Conservation (phyloP, 2,113 vertebrate genomes). For the Lontra canadensis region DNA sequence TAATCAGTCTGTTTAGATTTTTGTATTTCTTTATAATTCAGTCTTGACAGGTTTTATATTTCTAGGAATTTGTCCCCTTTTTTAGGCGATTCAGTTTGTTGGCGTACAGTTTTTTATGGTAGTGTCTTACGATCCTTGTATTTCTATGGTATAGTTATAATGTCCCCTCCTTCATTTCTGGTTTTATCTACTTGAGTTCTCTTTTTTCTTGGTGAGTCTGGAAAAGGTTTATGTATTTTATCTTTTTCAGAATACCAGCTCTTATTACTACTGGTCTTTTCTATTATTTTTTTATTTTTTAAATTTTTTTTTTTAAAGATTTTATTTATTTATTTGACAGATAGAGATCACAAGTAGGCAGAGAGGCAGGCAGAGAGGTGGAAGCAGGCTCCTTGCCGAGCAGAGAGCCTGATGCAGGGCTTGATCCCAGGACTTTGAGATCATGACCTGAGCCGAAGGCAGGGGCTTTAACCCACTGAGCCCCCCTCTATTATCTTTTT, state of each 20-base stretch:
- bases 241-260: neutral
- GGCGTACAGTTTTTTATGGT: neutral
- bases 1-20: neutral
- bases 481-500: neutral
- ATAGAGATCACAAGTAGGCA: too few relatives aligned
- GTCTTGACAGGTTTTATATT: neutral
- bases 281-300: neutral
- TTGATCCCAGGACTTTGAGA: too few relatives aligned
- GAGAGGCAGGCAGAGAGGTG: too few relatives aligned
- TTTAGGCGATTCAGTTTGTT: neutral
- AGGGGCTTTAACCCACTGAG: too few relatives aligned
- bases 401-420: too few relatives aligned
- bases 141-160: neutral
- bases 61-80: neutral
- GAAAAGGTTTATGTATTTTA: neutral
- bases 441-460: too few relatives aligned
- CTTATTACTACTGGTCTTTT: neutral
- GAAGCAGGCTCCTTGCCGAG: too few relatives aligned
- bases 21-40: neutral
- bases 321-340: too few relatives aligned
- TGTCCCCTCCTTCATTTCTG: neutral
- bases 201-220: neutral
- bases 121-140: neutral
- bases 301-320: too few relatives aligned
- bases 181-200: neutral